These are phyloP conservation scores for Percopsis omiscomaycus DNA, from an alignment of 2,797 vertebrate genomes.

Conservation along the genomic window DNA sequence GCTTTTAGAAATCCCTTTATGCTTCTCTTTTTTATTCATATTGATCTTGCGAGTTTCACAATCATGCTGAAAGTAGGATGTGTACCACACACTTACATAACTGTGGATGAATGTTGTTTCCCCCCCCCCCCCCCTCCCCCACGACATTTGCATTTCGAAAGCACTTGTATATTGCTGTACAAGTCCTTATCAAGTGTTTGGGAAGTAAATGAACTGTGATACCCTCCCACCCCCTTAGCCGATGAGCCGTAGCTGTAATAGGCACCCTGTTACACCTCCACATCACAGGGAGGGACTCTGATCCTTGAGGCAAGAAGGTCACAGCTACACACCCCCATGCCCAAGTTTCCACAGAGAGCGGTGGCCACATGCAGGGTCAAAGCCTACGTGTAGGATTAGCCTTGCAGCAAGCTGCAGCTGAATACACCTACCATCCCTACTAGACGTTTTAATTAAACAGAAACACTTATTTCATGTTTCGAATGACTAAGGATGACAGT, in stretches of 20 bases:
- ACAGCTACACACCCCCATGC: conserved; percentile 28
- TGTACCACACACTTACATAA: too few relatives aligned
- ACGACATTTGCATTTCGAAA: too few relatives aligned
- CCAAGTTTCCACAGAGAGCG: conserved; percentile 57
- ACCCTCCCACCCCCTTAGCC: not conserved
- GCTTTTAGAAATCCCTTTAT: conserved; percentile 47
- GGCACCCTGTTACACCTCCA: not conserved
- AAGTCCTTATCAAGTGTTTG: not conserved
- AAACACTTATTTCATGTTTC: conserved; percentile 36
- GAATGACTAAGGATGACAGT: conserved; percentile 46
- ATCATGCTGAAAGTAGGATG: too few relatives aligned
- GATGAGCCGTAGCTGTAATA: not conserved
- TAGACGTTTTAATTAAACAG: conserved; percentile 64
- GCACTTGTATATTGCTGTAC: too few relatives aligned
- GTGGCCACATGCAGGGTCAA: conserved; percentile 71
- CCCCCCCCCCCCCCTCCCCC: too few relatives aligned
- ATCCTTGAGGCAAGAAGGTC: conserved; percentile 50
- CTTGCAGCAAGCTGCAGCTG: conserved; percentile 51
- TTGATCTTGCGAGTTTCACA: too few relatives aligned
- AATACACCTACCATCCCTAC: conserved; percentile 71
- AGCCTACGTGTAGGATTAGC: conserved; percentile 76
- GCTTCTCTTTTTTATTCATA: too few relatives aligned
- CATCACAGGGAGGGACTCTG: conserved; percentile 52
- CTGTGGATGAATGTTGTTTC: too few relatives aligned
- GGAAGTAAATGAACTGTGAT: not conserved